A percentile compares a stretch with the other conserved stretches of the same genome.
phyloP scores from a whole-genome alignment of 2,888 invertebrate species.

The Cryptocephalus primarius region DNA sequence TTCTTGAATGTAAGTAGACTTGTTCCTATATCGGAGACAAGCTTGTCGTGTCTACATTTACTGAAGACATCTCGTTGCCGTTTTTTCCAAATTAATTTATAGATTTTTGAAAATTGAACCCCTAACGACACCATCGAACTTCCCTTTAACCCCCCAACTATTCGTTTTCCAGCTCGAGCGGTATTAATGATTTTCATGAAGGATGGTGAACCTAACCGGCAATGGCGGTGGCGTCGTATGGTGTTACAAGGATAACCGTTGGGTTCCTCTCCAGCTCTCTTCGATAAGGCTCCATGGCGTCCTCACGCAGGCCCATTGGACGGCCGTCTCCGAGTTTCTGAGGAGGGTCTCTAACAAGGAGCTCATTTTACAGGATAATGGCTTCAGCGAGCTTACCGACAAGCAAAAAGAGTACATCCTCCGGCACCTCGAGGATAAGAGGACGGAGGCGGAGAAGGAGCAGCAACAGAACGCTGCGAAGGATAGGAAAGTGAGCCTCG shows the following conservation, averaged over 20 bases:
- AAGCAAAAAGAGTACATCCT: constrained; percentile 30
- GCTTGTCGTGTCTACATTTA: too few species aligned
- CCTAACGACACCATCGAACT: too few species aligned
- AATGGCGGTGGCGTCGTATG: constrained; percentile 45
- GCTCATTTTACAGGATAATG: constrained; percentile 44
- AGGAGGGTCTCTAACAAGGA: constrained; percentile 53
- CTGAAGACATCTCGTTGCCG: too few species aligned
- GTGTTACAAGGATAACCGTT: constrained; percentile 57
- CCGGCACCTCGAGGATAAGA: constrained; percentile 14
- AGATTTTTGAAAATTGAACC: too few species aligned
- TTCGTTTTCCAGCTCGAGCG: background rate
- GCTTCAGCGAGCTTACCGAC: constrained; percentile 35
- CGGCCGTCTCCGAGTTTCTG: constrained; percentile 53
- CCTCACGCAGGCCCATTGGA: constrained; percentile 54
- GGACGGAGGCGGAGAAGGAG: constrained; percentile 13
- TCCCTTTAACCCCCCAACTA: too few species aligned
- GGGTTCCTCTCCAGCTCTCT: constrained; percentile 55
- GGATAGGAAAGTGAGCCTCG: constrained; percentile 25
- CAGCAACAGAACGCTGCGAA: constrained; percentile 12
- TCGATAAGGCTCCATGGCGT: constrained; percentile 55
- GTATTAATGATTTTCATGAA: constrained; percentile 27
- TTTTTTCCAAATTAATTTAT: too few species aligned
- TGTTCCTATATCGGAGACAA: too few species aligned
- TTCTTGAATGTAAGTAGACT: too few species aligned
- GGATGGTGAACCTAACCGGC: constrained; percentile 47